A percentile compares a stretch with the other conserved stretches of the same genome.
Evolutionary conservation across 2,797 vertebrate species (phyloP).

Genomic region (Hirundo rustica): DNA sequence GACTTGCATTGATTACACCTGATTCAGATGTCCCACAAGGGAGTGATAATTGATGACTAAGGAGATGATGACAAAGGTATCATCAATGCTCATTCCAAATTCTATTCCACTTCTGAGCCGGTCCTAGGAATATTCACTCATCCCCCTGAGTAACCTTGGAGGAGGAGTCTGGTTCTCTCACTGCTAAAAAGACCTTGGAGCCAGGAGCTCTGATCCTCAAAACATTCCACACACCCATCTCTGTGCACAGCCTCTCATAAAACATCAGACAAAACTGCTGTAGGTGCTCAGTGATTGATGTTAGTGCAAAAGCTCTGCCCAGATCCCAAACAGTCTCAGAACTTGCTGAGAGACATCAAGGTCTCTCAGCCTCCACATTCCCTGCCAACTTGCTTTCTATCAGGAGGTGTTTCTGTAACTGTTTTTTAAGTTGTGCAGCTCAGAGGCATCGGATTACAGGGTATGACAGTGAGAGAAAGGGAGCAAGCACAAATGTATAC

Average conservation of each 20-base stretch:
- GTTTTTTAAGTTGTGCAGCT: not conserved
- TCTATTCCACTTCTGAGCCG: not conserved
- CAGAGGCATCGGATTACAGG: not conserved
- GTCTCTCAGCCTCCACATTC: not conserved
- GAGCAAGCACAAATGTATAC: rapidly evolving
- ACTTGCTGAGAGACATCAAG: not conserved
- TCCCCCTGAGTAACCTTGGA: not conserved
- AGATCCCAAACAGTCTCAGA: not conserved
- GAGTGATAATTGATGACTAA: not conserved
- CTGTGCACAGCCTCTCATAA: not conserved
- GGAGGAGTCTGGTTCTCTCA: not conserved
- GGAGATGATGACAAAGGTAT: not conserved
- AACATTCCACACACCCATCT: rapidly evolving
- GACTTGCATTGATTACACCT: not conserved
- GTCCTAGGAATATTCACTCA: not conserved
- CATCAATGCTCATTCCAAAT: not conserved
- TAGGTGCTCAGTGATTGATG: not conserved
- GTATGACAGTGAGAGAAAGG: no score
- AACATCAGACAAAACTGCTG: not conserved
- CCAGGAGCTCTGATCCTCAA: not conserved
- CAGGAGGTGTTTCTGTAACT: not conserved
- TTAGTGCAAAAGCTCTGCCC: not conserved
- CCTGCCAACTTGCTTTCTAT: not conserved
- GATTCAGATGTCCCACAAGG: not conserved
- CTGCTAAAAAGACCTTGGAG: not conserved